Evolutionary conservation across 2,113 vertebrate genomes (phyloP).

Genomic region (Ploceus nigricollis): DNA sequence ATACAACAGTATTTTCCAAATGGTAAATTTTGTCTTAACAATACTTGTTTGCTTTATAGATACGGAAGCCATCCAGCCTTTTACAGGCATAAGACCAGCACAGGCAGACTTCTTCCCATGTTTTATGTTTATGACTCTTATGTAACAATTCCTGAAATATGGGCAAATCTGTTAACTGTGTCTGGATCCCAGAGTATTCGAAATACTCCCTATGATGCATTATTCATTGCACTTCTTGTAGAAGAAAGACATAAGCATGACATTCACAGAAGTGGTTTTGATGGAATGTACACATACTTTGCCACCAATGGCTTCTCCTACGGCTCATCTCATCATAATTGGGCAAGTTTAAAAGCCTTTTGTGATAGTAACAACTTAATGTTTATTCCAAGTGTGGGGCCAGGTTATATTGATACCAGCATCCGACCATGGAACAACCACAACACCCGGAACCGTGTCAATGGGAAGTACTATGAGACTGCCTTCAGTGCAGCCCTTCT

Average conservation of each 20-base stretch:
- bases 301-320: conserved; percentile 97
- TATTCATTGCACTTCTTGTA: conserved; percentile 92
- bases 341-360: conserved; percentile 86
- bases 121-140: conserved; percentile 98
- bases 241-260: conserved; percentile 91
- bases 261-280: conserved; percentile 89
- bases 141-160: conserved; percentile 85
- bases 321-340: conserved; percentile 91
- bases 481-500: conserved; percentile 84
- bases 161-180: conserved; percentile 86
- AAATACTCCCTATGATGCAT: conserved; percentile 84
- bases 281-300: conserved; percentile 96
- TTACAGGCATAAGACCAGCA: conserved; percentile 85
- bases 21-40: not conserved
- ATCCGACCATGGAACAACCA: conserved; percentile 93
- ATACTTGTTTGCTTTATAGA: conserved; percentile 74
- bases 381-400: conserved; percentile 95
- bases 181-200: conserved; percentile 83
- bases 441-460: conserved; percentile 92
- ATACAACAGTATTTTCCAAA: not conserved
- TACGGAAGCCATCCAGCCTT: conserved; percentile 93
- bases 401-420: conserved; percentile 94
- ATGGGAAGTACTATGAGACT: conserved; percentile 94
- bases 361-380: conserved; percentile 87
- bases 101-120: conserved; percentile 84